Conservation (phyloP, 2,113 vertebrate species). For the Equus quagga region DNA sequence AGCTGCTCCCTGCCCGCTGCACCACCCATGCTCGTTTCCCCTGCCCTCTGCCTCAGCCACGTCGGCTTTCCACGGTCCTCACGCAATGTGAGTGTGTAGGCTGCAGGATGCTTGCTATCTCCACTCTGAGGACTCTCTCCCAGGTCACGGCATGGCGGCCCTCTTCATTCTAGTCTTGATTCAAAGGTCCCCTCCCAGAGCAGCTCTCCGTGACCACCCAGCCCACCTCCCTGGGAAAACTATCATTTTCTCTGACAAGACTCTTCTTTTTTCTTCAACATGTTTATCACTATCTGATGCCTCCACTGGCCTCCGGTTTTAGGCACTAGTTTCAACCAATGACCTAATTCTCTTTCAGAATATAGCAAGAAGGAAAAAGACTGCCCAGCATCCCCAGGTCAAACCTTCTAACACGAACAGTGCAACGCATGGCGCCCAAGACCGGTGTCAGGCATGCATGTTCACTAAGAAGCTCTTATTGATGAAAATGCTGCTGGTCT, state of each 20-base stretch:
- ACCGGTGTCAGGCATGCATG: not conserved
- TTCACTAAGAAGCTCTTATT: not conserved
- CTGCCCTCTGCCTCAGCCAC: not conserved
- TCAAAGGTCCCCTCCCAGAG: not conserved
- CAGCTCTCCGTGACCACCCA: not conserved
- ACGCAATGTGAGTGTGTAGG: fast-evolving
- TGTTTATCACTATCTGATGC: not conserved
- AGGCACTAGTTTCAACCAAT: not conserved
- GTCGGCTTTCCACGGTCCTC: not conserved
- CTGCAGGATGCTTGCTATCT: not conserved
- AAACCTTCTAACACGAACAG: not conserved
- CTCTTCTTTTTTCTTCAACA: not conserved
- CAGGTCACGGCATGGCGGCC: not conserved
- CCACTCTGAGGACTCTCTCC: too few relatives aligned
- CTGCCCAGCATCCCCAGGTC: not conserved
- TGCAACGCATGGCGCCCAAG: not conserved
- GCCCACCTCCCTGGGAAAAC: not conserved
- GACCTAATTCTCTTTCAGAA: not conserved
- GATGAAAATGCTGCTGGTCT: too few relatives aligned
- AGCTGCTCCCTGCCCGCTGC: not conserved
- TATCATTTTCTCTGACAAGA: not conserved
- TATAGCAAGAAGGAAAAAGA: not conserved
- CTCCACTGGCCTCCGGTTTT: not conserved
- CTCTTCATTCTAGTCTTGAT: not conserved
- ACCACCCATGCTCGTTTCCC: fast-evolving